A percentile compares a stretch with the other conserved stretches of the same genome.
phyloP scores from a whole-genome alignment of 2,888 invertebrate species.

The Ochlodes sylvanus region DNA sequence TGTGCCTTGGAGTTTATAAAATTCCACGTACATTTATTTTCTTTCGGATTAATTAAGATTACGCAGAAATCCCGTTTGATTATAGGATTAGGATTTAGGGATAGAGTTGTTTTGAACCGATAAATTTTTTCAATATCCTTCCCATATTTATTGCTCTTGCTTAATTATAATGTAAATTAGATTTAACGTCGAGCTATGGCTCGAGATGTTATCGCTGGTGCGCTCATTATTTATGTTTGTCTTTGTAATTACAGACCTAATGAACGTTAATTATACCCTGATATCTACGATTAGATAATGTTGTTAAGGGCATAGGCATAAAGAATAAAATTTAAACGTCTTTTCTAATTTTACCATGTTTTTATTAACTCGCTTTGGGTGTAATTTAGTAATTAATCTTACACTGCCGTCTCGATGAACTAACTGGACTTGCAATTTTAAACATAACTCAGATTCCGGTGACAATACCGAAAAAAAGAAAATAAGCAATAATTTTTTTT shows the following conservation, averaged over 20 bases:
- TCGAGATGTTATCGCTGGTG: not conserved
- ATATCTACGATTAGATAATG: not conserved
- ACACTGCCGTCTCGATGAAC: too few species aligned
- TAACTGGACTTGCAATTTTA: too few species aligned
- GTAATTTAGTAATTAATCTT: too few species aligned
- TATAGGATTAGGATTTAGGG: too few species aligned
- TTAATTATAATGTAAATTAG: not conserved
- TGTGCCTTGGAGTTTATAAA: too few species aligned
- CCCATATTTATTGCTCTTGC: not conserved
- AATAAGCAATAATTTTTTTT: not conserved
- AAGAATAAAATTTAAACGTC: not conserved
- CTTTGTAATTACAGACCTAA: not conserved
- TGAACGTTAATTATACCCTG: not conserved
- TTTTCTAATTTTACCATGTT: too few species aligned
- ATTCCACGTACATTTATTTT: too few species aligned
- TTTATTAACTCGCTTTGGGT: too few species aligned
- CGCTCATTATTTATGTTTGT: not conserved
- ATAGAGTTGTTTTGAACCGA: not conserved
- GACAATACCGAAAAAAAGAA: too few species aligned
- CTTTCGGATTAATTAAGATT: too few species aligned
- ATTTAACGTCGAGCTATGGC: not conserved
- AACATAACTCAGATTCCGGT: too few species aligned
- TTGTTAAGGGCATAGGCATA: not conserved
- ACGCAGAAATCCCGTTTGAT: too few species aligned
- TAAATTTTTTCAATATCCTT: not conserved